Percentiles rank a stretch among this genome's conserved stretches.
phyloP scores from a whole-genome alignment of 2,888 invertebrate genomes.

The Aspidiotus destructor region DNA sequence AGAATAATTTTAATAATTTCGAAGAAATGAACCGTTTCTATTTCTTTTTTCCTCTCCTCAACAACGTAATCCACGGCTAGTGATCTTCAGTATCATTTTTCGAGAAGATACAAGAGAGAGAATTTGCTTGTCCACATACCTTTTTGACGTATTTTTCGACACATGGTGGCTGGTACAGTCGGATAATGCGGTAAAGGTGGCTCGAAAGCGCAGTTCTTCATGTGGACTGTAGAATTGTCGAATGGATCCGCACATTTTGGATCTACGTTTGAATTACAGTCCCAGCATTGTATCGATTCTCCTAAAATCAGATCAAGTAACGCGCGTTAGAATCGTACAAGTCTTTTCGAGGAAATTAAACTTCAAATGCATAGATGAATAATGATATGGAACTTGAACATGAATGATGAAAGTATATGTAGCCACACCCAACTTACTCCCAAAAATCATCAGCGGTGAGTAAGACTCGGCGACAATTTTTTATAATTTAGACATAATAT shows the following conservation, averaged over 20 bases:
- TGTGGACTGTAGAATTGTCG: slow-evolving; percentile 77
- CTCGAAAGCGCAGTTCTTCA: slow-evolving; percentile 63
- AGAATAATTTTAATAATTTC: too few species aligned
- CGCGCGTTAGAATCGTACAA: too few species aligned
- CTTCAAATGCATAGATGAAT: too few species aligned
- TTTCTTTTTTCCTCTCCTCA: too few species aligned
- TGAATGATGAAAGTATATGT: too few species aligned
- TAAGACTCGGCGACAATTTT: too few species aligned
- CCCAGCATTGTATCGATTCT: slow-evolving; percentile 57
- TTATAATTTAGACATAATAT: too few species aligned
- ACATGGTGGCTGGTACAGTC: slow-evolving; percentile 68
- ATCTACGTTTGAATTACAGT: slow-evolving; percentile 77
- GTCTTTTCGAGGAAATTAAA: too few species aligned
- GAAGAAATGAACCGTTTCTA: too few species aligned
- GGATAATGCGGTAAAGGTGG: slow-evolving; percentile 55
- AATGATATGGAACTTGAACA: too few species aligned
- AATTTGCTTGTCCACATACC: slow-evolving; percentile 45
- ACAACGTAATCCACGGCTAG: not conserved
- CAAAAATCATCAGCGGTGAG: too few species aligned
- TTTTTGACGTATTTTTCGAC: slow-evolving; percentile 84
- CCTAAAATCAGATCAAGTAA: slow-evolving; percentile 3
- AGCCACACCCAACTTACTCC: too few species aligned
- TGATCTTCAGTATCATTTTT: not conserved
- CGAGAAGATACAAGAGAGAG: not conserved
- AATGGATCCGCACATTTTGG: slow-evolving; percentile 87